phyloP scores from a whole-genome alignment of 2,888 invertebrate species.

The Eilema griseolum region DNA sequence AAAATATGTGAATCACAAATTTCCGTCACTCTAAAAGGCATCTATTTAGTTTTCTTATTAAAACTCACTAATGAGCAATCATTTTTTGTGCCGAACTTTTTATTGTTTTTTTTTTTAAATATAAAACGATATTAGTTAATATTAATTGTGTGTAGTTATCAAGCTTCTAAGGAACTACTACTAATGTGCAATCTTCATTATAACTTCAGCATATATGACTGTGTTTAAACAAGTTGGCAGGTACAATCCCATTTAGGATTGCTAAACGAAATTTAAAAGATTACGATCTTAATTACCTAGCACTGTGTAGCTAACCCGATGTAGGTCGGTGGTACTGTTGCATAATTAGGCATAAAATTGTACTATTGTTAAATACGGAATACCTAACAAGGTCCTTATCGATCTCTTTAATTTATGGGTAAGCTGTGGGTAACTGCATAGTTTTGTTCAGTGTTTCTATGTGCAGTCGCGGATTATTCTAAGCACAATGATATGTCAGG shows the following conservation, averaged over 20 bases:
- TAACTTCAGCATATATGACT: background rate
- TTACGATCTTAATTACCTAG: slow-evolving; percentile 58
- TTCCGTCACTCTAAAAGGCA: background rate
- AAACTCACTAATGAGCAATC: too few species aligned
- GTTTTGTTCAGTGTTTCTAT: slow-evolving; percentile 11
- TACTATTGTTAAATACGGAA: slow-evolving; percentile 28
- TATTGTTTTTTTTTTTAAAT: too few species aligned
- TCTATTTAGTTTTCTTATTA: too few species aligned
- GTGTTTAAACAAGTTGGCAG: slow-evolving; percentile 5
- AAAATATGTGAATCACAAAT: background rate
- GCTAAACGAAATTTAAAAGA: slow-evolving; percentile 55
- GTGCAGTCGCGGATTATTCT: background rate
- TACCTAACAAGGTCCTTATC: slow-evolving; percentile 25
- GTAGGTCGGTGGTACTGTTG: slow-evolving; percentile 48
- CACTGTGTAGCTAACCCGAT: slow-evolving; percentile 45
- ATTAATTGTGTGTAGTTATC: background rate
- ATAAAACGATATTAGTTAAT: too few species aligned
- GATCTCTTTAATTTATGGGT: slow-evolving; percentile 19
- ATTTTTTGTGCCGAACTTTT: too few species aligned
- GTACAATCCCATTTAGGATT: slow-evolving; percentile 44
- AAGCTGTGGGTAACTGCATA: background rate
- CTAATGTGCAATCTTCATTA: background rate
- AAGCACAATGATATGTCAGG: background rate
- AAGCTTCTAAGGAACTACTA: background rate
- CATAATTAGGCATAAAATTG: slow-evolving; percentile 46